phyloP scores from a whole-genome alignment of 2,888 invertebrate genomes.

The Ophion obscuratus region DNA sequence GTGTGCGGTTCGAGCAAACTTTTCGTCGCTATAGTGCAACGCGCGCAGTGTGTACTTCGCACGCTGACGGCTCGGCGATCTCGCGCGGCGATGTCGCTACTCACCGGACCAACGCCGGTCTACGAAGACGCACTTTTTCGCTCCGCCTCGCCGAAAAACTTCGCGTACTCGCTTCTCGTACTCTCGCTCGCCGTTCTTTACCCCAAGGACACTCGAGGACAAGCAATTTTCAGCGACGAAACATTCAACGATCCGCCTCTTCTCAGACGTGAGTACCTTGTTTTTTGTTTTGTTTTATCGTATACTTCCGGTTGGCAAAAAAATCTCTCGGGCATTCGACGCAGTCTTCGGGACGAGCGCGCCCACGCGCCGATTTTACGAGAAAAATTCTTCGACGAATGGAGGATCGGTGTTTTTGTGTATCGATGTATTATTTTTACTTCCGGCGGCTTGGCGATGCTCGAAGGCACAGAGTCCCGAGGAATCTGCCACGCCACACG shows the following conservation, averaged over 20 bases:
- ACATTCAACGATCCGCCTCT: conserved; percentile 47
- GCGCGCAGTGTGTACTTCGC: conserved; percentile 24
- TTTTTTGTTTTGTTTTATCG: neutral
- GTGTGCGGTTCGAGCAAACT: neutral
- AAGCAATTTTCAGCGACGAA: conserved; percentile 39
- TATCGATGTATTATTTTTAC: neutral
- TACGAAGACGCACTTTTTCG: conserved; percentile 18
- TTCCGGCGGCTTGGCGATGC: neutral
- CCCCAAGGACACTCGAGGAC: conserved; percentile 9
- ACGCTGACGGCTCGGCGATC: conserved; percentile 15
- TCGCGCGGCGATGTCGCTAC: conserved; percentile 49
- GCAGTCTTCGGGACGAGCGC: neutral
- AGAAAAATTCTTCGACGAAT: neutral
- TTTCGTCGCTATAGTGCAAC: conserved; percentile 32
- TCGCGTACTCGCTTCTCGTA: neutral
- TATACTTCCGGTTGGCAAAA: conserved; percentile 1
- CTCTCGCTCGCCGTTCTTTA: conserved; percentile 17
- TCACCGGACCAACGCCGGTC: conserved; percentile 30
- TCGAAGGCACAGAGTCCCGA: neutral
- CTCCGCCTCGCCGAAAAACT: neutral
- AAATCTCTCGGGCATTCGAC: neutral
- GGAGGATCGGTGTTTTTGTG: neutral
- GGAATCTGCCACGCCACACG: too few species aligned
- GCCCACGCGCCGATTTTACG: neutral
- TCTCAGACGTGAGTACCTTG: conserved; percentile 61